Percentiles rank a stretch among this genome's conserved stretches.
Conservation (phyloP, 2,113 vertebrate species). For the Copsychus sechellarum region DNA sequence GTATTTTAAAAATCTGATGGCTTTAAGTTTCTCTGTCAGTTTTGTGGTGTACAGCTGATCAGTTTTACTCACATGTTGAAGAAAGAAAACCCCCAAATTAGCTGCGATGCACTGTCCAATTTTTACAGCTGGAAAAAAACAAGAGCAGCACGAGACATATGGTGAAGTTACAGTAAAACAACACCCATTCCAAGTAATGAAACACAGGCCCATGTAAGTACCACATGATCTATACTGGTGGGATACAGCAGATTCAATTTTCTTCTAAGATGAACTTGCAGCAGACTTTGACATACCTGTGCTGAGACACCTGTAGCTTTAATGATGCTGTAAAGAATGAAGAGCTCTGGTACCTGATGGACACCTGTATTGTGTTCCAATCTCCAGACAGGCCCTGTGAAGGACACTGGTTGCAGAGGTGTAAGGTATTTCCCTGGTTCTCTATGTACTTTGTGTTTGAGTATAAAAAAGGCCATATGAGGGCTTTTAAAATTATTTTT, state of each 20-base stretch:
- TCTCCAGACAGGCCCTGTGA: background rate
- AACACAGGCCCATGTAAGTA: background rate
- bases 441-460: no score
- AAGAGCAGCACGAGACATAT: background rate
- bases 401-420: rapidly evolving
- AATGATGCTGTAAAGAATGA: background rate
- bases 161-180: background rate
- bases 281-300: background rate
- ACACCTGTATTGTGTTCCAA: background rate
- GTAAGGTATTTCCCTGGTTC: background rate
- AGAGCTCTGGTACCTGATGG: background rate
- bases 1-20: rapidly evolving
- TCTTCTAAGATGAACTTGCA: background rate
- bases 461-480: background rate
- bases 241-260: background rate
- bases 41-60: background rate
- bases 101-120: background rate
- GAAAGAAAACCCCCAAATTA: background rate
- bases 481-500: background rate
- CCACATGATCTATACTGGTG: background rate
- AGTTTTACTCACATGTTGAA: background rate
- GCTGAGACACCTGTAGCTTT: background rate
- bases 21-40: background rate
- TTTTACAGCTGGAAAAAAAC: background rate
- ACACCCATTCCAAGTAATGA: background rate